These are phyloP conservation scores for Cynopterus brachyotis DNA, from an alignment of 2,113 vertebrate genomes.

Conservation along the genomic window DNA sequence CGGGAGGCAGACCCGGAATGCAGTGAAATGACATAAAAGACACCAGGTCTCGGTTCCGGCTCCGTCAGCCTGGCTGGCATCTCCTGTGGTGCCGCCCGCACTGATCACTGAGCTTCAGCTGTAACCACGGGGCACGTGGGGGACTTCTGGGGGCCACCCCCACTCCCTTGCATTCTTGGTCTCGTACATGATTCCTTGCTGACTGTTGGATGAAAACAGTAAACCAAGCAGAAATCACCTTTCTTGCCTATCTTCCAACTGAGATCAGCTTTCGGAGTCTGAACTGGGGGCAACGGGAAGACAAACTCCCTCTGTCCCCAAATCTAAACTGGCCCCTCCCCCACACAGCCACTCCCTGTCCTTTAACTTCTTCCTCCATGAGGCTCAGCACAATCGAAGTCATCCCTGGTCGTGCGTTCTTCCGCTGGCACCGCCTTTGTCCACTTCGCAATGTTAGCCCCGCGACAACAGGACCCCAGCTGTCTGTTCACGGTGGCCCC, in stretches of 20 bases:
- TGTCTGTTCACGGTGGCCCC: too few relatives aligned
- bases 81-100: background rate
- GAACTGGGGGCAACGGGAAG: background rate
- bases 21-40: background rate
- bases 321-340: background rate
- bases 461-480: background rate
- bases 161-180: too few relatives aligned
- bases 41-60: background rate
- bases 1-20: background rate
- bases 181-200: background rate
- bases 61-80: accelerated
- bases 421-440: background rate
- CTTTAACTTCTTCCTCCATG: background rate
- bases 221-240: background rate
- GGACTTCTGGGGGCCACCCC: background rate
- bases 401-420: background rate
- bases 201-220: background rate
- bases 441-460: background rate
- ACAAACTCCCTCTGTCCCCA: background rate
- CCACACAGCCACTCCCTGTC: background rate
- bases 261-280: background rate
- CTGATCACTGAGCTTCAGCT: background rate
- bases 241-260: background rate
- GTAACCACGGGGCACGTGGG: accelerated
- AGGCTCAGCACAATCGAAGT: background rate